Evolutionary conservation across 2,888 invertebrate species (phyloP).

Genomic region (Coremacera marginata): DNA sequence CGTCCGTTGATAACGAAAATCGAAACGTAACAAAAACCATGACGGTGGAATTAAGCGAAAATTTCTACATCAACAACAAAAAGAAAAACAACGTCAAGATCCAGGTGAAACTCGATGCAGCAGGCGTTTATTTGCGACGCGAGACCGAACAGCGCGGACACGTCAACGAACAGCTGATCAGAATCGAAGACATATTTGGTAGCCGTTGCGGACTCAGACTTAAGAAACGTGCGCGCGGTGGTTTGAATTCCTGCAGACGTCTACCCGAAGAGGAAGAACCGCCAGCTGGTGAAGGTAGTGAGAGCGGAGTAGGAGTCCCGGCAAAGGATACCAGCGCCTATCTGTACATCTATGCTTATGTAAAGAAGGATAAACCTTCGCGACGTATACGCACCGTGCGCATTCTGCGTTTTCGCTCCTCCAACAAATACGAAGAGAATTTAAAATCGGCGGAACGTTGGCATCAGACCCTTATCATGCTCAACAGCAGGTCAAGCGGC

Average conservation of each 20-base stretch:
- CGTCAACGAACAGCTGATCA: conserved; percentile 80
- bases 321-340: conserved; percentile 82
- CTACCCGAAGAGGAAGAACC: conserved; percentile 75
- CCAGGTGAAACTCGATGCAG: conserved; percentile 80
- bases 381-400: conserved; percentile 84
- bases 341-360: conserved; percentile 88
- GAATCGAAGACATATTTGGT: conserved; percentile 82
- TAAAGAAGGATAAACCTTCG: conserved; percentile 77
- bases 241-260: conserved; percentile 78
- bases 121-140: conserved; percentile 80
- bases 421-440: conserved; percentile 86
- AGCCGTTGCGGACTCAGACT: conserved; percentile 74
- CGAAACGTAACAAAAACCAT: not conserved
- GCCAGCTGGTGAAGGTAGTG: conserved; percentile 73
- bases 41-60: conserved; percentile 55
- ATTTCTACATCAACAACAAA: conserved; percentile 69
- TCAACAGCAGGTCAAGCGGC: conserved; percentile 71
- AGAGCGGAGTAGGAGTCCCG: conserved; percentile 21
- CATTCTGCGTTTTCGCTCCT: conserved; percentile 85
- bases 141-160: conserved; percentile 75
- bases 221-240: conserved; percentile 56
- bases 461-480: conserved; percentile 81
- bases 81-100: conserved; percentile 85
- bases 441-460: conserved; percentile 85
- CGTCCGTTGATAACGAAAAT: too few species aligned